Conservation (phyloP, 2,888 invertebrate genomes). For the Cantharis rustica region DNA sequence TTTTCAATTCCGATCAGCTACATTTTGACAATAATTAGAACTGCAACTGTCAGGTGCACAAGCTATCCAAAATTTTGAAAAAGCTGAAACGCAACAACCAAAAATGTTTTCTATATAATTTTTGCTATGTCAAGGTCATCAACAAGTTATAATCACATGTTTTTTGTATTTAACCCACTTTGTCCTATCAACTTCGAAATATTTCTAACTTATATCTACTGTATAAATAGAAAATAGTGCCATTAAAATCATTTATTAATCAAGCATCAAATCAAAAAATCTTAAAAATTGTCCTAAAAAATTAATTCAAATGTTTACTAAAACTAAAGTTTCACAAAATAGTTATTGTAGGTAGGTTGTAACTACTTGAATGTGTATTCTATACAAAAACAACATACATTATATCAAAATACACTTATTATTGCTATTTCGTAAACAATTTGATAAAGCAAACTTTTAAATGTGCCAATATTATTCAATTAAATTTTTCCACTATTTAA, state of each 20-base stretch:
- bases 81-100: no score
- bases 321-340: not conserved
- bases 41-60: no score
- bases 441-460: not conserved
- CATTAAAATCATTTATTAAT: not conserved
- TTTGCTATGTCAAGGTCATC: no score
- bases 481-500: no score
- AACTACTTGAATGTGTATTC: not conserved
- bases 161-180: no score
- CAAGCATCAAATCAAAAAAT: not conserved
- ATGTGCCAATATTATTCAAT: not conserved
- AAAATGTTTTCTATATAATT: no score
- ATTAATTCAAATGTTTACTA: not conserved
- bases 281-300: not conserved
- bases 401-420: slow-evolving; percentile 4
- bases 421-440: slow-evolving; percentile 4
- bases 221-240: not conserved
- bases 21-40: no score
- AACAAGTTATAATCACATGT: no score
- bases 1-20: no score
- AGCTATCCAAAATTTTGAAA: no score
- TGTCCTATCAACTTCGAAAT: not conserved
- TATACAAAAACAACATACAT: not conserved
- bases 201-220: not conserved
- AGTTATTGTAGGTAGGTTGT: not conserved